phyloP scores from a whole-genome alignment of 2,797 vertebrate genomes.

The Petrocephalus schoutedeni region DNA sequence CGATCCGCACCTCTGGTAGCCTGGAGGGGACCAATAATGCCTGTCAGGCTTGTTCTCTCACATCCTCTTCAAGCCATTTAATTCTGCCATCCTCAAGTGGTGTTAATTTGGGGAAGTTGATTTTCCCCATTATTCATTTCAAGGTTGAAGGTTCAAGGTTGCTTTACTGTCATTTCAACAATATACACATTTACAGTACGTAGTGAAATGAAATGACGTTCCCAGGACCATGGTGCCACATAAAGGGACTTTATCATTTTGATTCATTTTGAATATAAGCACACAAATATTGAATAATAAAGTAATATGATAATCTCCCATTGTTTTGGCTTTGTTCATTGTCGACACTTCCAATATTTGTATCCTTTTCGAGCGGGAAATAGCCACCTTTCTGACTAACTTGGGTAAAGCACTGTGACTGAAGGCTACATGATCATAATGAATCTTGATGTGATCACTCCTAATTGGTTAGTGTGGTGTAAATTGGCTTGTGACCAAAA shows the following conservation, averaged over 20 bases:
- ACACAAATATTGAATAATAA: background rate
- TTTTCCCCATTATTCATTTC: background rate
- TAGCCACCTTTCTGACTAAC: background rate
- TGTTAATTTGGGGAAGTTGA: background rate
- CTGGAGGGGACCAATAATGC: conserved; percentile 49
- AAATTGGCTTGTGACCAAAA: background rate
- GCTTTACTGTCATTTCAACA: no score
- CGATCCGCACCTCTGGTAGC: conserved; percentile 90
- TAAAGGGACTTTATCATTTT: no score
- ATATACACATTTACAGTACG: no score
- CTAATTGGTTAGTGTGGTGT: background rate
- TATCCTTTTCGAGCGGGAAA: background rate
- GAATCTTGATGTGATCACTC: background rate
- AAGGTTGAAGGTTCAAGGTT: no score
- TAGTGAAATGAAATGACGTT: no score
- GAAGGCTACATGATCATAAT: background rate
- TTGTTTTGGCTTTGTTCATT: background rate
- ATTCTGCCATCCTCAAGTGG: background rate
- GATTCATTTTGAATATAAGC: background rate
- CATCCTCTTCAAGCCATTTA: background rate
- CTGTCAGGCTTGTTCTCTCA: background rate
- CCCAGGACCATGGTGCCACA: no score
- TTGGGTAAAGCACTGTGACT: background rate
- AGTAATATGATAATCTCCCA: background rate
- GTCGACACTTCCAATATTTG: background rate